These are phyloP conservation scores for Euphydryas editha DNA, from an alignment of 2,888 invertebrate genomes.

Conservation along the genomic window DNA sequence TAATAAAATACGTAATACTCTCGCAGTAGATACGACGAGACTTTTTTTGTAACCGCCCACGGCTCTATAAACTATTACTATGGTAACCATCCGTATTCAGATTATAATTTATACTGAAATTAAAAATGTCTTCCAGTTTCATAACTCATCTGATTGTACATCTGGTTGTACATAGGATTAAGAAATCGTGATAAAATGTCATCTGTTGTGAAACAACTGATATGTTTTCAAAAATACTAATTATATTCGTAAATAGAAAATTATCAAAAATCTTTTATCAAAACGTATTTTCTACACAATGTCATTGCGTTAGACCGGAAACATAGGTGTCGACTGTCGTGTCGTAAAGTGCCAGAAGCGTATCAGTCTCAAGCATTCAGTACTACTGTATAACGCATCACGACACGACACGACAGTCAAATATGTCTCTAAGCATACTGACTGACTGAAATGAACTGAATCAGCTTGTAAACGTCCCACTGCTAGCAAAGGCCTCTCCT, in stretches of 20 bases:
- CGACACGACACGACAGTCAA: too few species aligned
- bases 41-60: slow-evolving; percentile 1
- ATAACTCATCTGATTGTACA: slow-evolving; percentile 1
- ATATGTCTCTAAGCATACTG: too few species aligned
- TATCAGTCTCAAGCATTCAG: too few species aligned
- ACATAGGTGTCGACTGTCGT: too few species aligned
- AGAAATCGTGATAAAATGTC: background rate
- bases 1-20: background rate
- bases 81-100: background rate
- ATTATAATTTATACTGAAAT: background rate
- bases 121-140: background rate
- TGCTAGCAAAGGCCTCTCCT: too few species aligned
- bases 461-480: too few species aligned
- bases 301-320: background rate
- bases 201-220: background rate
- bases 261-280: background rate
- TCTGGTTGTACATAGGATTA: background rate
- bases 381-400: too few species aligned
- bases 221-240: background rate
- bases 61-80: background rate
- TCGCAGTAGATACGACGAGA: background rate
- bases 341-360: too few species aligned
- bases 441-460: too few species aligned
- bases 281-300: background rate
- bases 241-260: background rate